These are phyloP conservation scores for Drosophila rellima DNA, from an alignment of 2,888 invertebrate genomes.

Conservation along the genomic window DNA sequence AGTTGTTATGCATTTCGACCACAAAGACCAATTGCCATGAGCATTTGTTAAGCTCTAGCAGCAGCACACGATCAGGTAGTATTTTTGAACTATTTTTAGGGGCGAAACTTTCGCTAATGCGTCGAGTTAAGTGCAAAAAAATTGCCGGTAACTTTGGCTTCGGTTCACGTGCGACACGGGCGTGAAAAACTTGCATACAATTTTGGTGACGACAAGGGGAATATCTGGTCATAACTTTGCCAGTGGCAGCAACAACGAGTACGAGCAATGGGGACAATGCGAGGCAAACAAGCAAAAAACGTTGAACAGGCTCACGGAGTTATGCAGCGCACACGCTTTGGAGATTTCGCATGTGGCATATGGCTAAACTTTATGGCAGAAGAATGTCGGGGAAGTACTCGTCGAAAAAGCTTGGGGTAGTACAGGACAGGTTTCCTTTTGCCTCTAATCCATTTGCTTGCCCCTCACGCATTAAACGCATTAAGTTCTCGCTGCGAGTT, in stretches of 20 bases:
- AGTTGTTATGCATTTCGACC: conserved; percentile 18
- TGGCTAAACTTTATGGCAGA: conserved; percentile 65
- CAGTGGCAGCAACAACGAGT: conserved; percentile 31
- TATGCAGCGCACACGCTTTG: conserved; percentile 36
- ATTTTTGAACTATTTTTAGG: conserved; percentile 1
- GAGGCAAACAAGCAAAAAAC: conserved; percentile 33
- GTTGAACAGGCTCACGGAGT: conserved; percentile 36
- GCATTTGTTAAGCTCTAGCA: conserved; percentile 19
- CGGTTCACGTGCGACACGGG: conserved; percentile 28
- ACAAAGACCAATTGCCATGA: conserved; percentile 9
- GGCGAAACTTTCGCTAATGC: conserved; percentile 16
- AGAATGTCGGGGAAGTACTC: background rate
- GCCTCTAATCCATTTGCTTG: conserved; percentile 73
- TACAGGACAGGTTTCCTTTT: background rate
- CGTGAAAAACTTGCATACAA: conserved; percentile 52
- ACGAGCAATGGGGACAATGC: conserved; percentile 8
- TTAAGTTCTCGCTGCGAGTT: conserved; percentile 65
- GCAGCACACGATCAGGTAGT: conserved; percentile 24
- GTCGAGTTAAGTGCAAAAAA: conserved; percentile 5
- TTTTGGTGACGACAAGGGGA: conserved; percentile 40
- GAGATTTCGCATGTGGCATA: conserved; percentile 64
- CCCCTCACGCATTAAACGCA: conserved; percentile 78
- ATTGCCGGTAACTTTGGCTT: conserved; percentile 38
- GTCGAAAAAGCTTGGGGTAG: background rate
- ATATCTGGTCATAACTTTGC: conserved; percentile 55